These are phyloP conservation scores for Blastomussa wellsi DNA, from an alignment of 92 coral and sea anemone genomes.

Conservation along the genomic window DNA sequence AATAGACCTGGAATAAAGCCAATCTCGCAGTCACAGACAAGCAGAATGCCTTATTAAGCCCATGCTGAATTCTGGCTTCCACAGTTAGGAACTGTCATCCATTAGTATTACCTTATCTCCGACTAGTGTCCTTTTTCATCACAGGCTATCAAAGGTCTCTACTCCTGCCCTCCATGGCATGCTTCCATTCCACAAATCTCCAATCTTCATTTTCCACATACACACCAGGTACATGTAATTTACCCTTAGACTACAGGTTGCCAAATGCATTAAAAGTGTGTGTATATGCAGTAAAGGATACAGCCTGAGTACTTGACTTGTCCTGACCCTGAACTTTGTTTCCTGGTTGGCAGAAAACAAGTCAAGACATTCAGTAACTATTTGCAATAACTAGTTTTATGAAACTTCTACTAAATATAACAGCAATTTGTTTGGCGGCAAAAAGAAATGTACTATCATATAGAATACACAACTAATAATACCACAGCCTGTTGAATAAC, in stretches of 20 bases:
- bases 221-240: not conserved
- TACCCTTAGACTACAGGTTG: not conserved
- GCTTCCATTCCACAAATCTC: not conserved
- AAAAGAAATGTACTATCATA: too few species aligned
- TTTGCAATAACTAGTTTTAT: too few species aligned
- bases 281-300: conserved; percentile 29
- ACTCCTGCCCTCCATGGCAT: not conserved
- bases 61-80: not conserved
- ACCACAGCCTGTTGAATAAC: too few species aligned
- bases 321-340: conserved; percentile 38
- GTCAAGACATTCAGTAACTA: not conserved
- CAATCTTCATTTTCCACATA: not conserved
- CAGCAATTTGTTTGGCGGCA: too few species aligned
- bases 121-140: not conserved
- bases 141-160: not conserved
- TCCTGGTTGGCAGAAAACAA: not conserved
- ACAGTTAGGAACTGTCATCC: not conserved
- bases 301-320: conserved; percentile 36
- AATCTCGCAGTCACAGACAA: not conserved
- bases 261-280: not conserved
- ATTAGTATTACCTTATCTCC: not conserved
- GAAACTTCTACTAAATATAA: too few species aligned
- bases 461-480: too few species aligned
- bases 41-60: not conserved
- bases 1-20: not conserved